Evolutionary conservation across 2,113 vertebrate species (phyloP), one percentile per base, ranked within the genome.

Genomic region (Lutjanus erythropterus): DNA sequence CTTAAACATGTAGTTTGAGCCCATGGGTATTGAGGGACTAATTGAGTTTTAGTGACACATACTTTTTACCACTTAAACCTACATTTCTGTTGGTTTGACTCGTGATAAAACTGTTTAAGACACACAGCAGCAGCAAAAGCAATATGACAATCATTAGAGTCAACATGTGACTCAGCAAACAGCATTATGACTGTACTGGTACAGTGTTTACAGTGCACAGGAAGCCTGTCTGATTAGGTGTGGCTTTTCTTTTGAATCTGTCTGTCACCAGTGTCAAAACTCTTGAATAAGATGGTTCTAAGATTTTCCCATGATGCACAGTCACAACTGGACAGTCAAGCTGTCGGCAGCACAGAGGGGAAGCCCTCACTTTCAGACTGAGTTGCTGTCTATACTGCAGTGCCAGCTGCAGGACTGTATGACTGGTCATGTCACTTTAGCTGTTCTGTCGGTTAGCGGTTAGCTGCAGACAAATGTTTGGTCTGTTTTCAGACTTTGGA

Each of bases 1-100:
- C 33, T 62, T 42, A 76, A 69, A 80, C 67, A 33, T 52, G 12
- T 12, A 23, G 66, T 50, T 11, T 35, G 59, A 71, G 71, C 61
- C 15, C 15, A 19, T 29, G 61, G 56, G 37, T n/a, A 37, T 9
- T 29, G 2, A 25, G 15, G 23, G 31, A 46, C 46, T 72, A 59
- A 83, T 79, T 74, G 50, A 3, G 37, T 60, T 74, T 72, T 27
- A 53, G 47, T 31, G 53, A 58, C 37, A 61, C 31, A 44, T 59
- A 64, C 21, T 70, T 81, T 74, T 61, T 33, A 78, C 49, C 50
- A 49, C 44, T 84, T 70, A 12, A 46, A 65, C 25, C 25, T 18
- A 44, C 72, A 60, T 60, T 56, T n/a, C 29, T 47, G 60, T n/a
- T 35, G 27, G 50, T 14, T 41, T 23, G 42, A 50, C 42, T 49